Evolutionary conservation across 1,140 invertebrate genomes (phyloP).

Genomic region (Ephestia elutella): DNA sequence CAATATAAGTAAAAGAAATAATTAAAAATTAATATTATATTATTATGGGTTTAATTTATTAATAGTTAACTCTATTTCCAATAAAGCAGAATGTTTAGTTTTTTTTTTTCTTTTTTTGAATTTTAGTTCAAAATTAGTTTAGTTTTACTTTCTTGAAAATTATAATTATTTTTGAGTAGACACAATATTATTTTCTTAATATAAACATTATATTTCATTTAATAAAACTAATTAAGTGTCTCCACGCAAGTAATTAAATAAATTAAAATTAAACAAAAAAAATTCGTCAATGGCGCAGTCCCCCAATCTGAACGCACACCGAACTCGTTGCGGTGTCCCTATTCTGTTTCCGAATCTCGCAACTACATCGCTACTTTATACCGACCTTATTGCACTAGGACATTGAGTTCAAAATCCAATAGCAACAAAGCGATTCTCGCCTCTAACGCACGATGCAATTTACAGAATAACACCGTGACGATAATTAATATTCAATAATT

Average conservation of each 20-base stretch:
- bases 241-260: background rate
- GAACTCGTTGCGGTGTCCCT: conserved; percentile 4
- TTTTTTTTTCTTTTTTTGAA: too few relatives aligned
- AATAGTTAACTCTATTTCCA: too few relatives aligned
- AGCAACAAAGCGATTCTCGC: background rate
- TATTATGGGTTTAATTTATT: too few relatives aligned
- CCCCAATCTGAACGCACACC: background rate
- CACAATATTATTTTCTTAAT: too few relatives aligned
- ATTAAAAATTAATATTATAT: too few relatives aligned
- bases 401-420: background rate
- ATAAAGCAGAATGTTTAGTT: too few relatives aligned
- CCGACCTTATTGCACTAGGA: background rate
- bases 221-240: too few relatives aligned
- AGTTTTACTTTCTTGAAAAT: too few relatives aligned
- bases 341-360: background rate
- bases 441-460: conserved; percentile 1
- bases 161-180: too few relatives aligned
- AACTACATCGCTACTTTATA: background rate
- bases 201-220: too few relatives aligned
- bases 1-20: too few relatives aligned
- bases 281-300: background rate
- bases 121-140: too few relatives aligned
- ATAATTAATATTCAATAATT: background rate
- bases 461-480: conserved; percentile 6
- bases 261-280: background rate